phyloP scores from a whole-genome alignment of 64 coral and sea anemone species.

The Pocillopora damicornis region DNA sequence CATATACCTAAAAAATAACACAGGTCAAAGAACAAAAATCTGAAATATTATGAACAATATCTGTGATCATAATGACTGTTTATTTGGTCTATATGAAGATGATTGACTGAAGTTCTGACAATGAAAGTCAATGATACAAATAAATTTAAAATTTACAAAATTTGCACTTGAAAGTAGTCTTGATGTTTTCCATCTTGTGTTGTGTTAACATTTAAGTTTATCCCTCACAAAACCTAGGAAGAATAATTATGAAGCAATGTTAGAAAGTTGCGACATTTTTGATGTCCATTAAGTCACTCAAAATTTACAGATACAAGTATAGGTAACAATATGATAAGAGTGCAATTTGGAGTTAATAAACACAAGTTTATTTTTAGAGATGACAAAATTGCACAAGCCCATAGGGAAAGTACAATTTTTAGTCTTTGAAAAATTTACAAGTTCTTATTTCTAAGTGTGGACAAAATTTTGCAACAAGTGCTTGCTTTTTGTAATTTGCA shows the following conservation, averaged over 20 bases:
- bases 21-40: neutral
- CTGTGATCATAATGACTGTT: neutral
- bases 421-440: too few species aligned
- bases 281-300: neutral
- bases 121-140: neutral
- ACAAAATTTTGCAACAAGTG: too few species aligned
- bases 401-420: too few species aligned
- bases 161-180: neutral
- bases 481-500: too few species aligned
- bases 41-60: constrained; percentile 23
- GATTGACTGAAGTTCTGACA: neutral
- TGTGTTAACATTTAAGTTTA: neutral
- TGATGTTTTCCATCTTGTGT: neutral
- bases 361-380: too few species aligned
- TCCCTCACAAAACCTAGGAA: constrained; percentile 1
- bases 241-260: neutral
- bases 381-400: too few species aligned
- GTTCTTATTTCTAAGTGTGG: too few species aligned
- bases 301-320: neutral
- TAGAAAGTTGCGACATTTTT: neutral
- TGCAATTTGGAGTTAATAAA: too few species aligned
- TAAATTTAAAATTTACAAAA: constrained; percentile 16
- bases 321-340: too few species aligned
- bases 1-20: neutral
- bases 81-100: neutral